Base-by-base conservation (phyloP, 1,140 invertebrate genomes). In the Stegodyphus dumicola region DNA sequence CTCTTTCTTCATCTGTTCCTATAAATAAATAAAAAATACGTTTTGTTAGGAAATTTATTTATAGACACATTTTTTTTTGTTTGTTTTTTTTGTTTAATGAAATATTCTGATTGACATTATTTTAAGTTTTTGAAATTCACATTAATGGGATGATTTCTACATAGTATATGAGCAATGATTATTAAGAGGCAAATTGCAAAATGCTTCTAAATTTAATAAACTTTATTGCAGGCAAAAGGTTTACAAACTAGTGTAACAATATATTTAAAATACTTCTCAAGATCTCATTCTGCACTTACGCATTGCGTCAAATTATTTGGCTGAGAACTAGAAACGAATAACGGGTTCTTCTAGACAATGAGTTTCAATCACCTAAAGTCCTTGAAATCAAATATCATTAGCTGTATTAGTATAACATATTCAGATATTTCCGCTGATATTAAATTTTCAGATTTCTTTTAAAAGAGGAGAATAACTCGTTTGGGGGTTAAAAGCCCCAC, bases 1-100 rank as follows among this genome's bases (percentile, higher is more conserved):
- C 89, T 73, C 89, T 86, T 86, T 89, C 89, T 79, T 88, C 86
- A 52, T 88, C 85, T n/a, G 89, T 88, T 7, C 89, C 89, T 89
- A 67, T 54, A 81, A 87, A 60, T 6, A 54, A 48, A 17, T 71
- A 64, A 78, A 73, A 48, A 65, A 56, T 60, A 77, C 48, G 6
- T 60, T 56, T 10, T 18, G n/a, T 2, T n/a, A 60, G 13, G 10
- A 33, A 5, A 33, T 48, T 13, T 74, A 65, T 2, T 51, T 60
- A 15, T 60, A 10, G 15, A 60, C 1, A 60, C 9, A 60, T 60
- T 60, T 10, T 60, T n/a, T n/a, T n/a, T n/a, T n/a, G n/a, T n/a
- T n/a, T n/a, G n/a, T n/a, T n/a, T n/a, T n/a, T 33, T 3, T 3
- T 3, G 3, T 10, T 60, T 9, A 60, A 10, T 60, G 15, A 10